Percentiles rank a stretch among this genome's conserved stretches.
These are phyloP conservation scores for Protaetia brevitarsis DNA, from an alignment of 1,140 invertebrate species.

Conservation along the genomic window DNA sequence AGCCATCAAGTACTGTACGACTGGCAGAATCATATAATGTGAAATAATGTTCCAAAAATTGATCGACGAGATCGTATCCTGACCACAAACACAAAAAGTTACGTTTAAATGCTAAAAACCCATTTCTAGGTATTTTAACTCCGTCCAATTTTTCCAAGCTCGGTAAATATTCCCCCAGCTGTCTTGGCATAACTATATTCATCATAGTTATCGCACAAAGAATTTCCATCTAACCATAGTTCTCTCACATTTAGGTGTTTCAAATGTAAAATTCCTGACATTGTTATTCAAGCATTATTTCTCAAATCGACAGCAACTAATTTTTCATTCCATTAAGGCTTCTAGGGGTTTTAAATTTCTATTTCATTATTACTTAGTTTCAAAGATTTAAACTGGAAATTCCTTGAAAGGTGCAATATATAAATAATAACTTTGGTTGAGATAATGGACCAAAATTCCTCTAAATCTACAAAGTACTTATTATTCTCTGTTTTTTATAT, in stretches of 20 bases:
- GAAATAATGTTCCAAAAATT: constrained; percentile 81
- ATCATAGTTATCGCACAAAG: constrained; percentile 71
- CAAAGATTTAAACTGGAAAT: constrained; percentile 41
- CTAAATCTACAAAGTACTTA: constrained; percentile 41
- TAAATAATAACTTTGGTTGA: constrained; percentile 50
- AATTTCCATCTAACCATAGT: constrained; percentile 74
- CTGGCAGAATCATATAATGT: constrained; percentile 77
- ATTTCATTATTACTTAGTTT: constrained; percentile 52
- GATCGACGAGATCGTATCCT: constrained; percentile 63
- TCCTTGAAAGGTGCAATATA: constrained; percentile 51
- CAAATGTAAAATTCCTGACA: constrained; percentile 62
- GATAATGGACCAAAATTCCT: constrained; percentile 52
- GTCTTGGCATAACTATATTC: constrained; percentile 70
- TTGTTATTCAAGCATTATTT: constrained; percentile 59
- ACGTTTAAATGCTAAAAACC: constrained; percentile 60
- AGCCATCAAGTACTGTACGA: constrained; percentile 69
- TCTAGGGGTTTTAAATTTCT: constrained; percentile 46
- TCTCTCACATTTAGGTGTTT: constrained; percentile 69
- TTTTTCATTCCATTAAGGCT: constrained; percentile 39
- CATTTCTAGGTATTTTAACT: constrained; percentile 46
- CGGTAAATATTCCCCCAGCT: constrained; percentile 35
- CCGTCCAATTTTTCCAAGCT: constrained; percentile 60
- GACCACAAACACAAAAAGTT: constrained; percentile 64
- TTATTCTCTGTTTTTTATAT: background rate
- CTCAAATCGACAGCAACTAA: constrained; percentile 50